Percentiles rank a stretch among this genome's conserved stretches.
Evolutionary conservation across 2,888 invertebrate species (phyloP).

Genomic region (Orthonychiurus folsomi): DNA sequence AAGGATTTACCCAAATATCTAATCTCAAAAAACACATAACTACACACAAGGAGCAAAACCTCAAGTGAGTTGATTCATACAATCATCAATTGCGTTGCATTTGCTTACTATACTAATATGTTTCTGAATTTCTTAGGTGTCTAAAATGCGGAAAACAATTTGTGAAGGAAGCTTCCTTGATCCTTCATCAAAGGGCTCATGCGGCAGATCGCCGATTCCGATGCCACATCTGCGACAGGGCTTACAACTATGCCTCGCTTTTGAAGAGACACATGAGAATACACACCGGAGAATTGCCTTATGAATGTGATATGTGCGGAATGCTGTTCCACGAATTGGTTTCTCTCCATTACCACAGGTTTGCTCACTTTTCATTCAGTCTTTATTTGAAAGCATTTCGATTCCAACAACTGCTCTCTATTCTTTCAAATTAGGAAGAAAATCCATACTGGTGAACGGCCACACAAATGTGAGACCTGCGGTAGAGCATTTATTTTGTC

Average conservation of each 20-base stretch:
- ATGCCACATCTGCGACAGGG: slow-evolving; percentile 36
- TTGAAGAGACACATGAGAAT: slow-evolving; percentile 30
- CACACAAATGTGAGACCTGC: slow-evolving; percentile 31
- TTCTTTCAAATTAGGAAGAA: slow-evolving; percentile 37
- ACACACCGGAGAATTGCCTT: slow-evolving; percentile 24
- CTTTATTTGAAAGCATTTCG: neutral
- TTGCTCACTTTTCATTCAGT: neutral
- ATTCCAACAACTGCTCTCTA: slow-evolving; percentile 7
- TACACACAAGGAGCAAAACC: slow-evolving; percentile 37
- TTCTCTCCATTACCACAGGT: slow-evolving; percentile 39
- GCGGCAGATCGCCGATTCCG: slow-evolving; percentile 34
- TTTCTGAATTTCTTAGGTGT: slow-evolving; percentile 33
- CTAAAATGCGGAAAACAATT: slow-evolving; percentile 36
- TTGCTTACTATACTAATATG: too few species aligned
- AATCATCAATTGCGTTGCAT: slow-evolving; percentile 6
- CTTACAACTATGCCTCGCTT: slow-evolving; percentile 39
- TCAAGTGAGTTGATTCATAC: slow-evolving; percentile 29
- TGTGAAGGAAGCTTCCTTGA: slow-evolving; percentile 34
- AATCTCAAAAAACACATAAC: slow-evolving; percentile 39
- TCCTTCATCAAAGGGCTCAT: slow-evolving; percentile 38
- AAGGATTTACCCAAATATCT: slow-evolving; percentile 37
- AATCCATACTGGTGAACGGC: slow-evolving; percentile 38
- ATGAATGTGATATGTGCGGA: slow-evolving; percentile 30
- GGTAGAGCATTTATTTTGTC: slow-evolving; percentile 36
- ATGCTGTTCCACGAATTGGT: slow-evolving; percentile 38